phyloP scores from a whole-genome alignment of 2,888 invertebrate genomes.

The Apotomis betuletana region DNA sequence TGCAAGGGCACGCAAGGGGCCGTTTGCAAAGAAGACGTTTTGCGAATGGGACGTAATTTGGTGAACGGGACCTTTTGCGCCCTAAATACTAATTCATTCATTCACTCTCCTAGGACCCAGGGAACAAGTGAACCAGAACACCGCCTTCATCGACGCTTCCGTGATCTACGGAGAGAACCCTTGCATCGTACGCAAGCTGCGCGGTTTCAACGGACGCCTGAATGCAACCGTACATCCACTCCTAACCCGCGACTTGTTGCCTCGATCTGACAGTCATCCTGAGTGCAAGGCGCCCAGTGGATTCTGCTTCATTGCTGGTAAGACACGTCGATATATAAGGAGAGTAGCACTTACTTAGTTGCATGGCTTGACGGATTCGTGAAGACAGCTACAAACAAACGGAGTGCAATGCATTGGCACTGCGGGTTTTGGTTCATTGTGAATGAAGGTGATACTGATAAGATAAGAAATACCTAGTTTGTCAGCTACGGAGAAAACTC shows the following conservation, averaged over 20 bases:
- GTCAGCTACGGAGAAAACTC: too few relatives aligned
- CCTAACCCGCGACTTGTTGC: slow-evolving; percentile 90
- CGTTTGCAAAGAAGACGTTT: too few relatives aligned
- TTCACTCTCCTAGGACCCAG: slow-evolving; percentile 85
- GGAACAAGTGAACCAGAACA: slow-evolving; percentile 97
- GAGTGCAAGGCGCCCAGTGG: slow-evolving; percentile 95
- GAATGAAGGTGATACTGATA: too few relatives aligned
- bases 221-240: slow-evolving; percentile 90
- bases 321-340: not conserved
- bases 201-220: slow-evolving; percentile 91
- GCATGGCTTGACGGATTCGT: too few relatives aligned
- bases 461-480: too few relatives aligned
- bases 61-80: not conserved
- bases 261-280: slow-evolving; percentile 89
- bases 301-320: slow-evolving; percentile 93
- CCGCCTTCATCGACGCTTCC: slow-evolving; percentile 94
- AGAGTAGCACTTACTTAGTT: too few relatives aligned
- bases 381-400: too few relatives aligned
- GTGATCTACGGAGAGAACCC: slow-evolving; percentile 95
- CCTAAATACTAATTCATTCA: not conserved
- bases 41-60: too few relatives aligned
- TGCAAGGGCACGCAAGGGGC: too few relatives aligned
- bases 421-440: too few relatives aligned
- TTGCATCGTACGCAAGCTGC: slow-evolving; percentile 89
- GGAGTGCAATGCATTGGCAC: too few relatives aligned